Evolutionary conservation across 2,797 vertebrate genomes (phyloP), one percentile per base, ranked within the genome.

Genomic region (Dipus sagitta): DNA sequence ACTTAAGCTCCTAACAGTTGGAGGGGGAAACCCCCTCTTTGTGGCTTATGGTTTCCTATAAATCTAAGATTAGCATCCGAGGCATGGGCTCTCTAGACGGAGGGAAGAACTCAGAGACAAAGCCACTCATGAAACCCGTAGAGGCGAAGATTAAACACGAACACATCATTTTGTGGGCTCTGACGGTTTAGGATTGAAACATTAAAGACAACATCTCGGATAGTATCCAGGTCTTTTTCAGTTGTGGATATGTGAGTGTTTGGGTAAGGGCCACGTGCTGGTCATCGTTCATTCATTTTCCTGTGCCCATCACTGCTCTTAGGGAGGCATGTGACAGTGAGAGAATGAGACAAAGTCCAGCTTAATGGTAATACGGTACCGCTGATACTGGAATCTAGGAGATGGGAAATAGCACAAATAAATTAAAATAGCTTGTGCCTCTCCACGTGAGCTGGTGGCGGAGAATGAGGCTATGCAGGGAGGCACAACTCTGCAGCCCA

Each of bases 41-140:
- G 68, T 23, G 26, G 47, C 32, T 94, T 93, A 26, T 30, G 5
- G 52, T 91, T 88, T 82, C 71, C 93, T 70, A 11, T 91, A 93
- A 87, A 77, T 90, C 70, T 47, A 67, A 92, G 76, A 42, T 94
- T n/a, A 84, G 24, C 32, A 80, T 86, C 38, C 58, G 38, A 95
- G 60, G 38, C 10, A 38, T 18, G 64, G 92, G 28, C 32, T 38
- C 2, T 75, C 54, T 92, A 83, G 30, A 62, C 9, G 42, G 54
- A 83, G 20, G 85, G 12, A 76, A 82, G 58, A 94, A 70, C 23
- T n/a, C 38, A 88, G 91, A 75, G 68, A 79, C 32, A 86, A 67
- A 92, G 60, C n/a, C 76, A 26, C 71, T 84, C 17, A 54, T 1
- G 7, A 84, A 20, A 24, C 6, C 62, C 42, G 3, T 38, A 75